Percentiles rank a stretch among this genome's conserved stretches.
Evolutionary conservation across 2,888 invertebrate species (phyloP).

Genomic region (Plagodis dolabraria): DNA sequence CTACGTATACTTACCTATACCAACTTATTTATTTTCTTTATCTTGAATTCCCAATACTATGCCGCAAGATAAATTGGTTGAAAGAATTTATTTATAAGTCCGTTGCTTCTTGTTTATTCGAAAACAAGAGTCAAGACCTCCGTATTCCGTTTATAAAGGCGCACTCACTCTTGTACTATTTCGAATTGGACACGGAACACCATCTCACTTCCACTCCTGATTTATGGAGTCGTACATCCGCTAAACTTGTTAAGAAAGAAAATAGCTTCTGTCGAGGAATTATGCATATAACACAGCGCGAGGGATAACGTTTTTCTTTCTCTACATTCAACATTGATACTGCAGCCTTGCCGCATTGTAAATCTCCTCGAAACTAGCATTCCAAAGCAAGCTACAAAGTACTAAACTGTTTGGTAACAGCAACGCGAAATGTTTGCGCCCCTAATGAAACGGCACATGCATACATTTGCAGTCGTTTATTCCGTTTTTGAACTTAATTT

Average conservation of each 20-base stretch:
- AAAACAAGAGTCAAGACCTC: slow-evolving; percentile 40
- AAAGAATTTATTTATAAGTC: slow-evolving; percentile 46
- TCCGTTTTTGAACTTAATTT: slow-evolving; percentile 3
- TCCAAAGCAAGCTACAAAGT: slow-evolving; percentile 8
- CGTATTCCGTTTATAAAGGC: slow-evolving; percentile 16
- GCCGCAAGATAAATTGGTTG: slow-evolving; percentile 36
- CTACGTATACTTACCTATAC: too few relatives aligned
- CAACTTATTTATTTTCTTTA: slow-evolving; percentile 39
- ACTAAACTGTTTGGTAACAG: slow-evolving; percentile 12
- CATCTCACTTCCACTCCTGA: slow-evolving; percentile 22
- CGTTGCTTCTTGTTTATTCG: slow-evolving; percentile 41
- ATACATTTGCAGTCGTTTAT: slow-evolving; percentile 9
- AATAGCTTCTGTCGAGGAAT: slow-evolving; percentile 19
- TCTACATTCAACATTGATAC: slow-evolving; percentile 1
- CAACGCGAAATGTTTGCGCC: slow-evolving; percentile 9
- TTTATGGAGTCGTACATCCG: slow-evolving; percentile 27
- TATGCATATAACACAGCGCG: slow-evolving; percentile 8
- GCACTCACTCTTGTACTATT: slow-evolving; percentile 23
- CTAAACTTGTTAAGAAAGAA: slow-evolving; percentile 24
- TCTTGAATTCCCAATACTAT: slow-evolving; percentile 36
- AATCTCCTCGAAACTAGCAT: slow-evolving; percentile 15
- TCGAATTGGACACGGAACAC: slow-evolving; percentile 24
- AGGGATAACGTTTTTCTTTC: slow-evolving; percentile 6
- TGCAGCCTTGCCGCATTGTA: slow-evolving; percentile 11
- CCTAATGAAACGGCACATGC: slow-evolving; percentile 14